Evolutionary conservation across 2,888 invertebrate genomes (phyloP), one percentile per base, ranked within the genome.

Genomic region (Epistrophella euchroma): DNA sequence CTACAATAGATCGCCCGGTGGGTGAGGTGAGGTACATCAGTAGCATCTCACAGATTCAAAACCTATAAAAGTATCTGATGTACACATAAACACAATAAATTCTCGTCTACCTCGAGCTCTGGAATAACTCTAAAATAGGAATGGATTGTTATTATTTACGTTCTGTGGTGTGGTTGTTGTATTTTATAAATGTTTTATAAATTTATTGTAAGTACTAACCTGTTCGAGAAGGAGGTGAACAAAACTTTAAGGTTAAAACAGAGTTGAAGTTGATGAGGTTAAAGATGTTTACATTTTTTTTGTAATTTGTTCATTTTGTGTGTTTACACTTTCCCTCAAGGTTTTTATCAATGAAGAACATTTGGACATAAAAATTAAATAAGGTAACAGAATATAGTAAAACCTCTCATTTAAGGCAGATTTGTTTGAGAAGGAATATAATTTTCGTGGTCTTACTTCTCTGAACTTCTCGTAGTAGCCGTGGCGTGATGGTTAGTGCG

Each of bases 61-160:
- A 52, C 19, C 45, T 55, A 32, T 50, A 35, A 11, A 45, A 58
- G 81, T 75, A 81, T 81, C 71, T 25, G 52, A 52, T 25, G 7
- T 25, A 10, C 19, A 45, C 2, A 19, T 1, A 19, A 56, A 81
- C 75, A 76, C 75, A 76, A 80, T 73, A 64, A 58, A 74, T 45
- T 55, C 75, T 43, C 50, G 58, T 43, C 60, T 43, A 74, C 68
- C 80, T 73, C 68, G 60, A 35, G n/a, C 28, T 28, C 50, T 45
- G 35, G 60, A 25, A 62, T 60, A 70, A 62, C 70, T 55, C 68
- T 43, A 52, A 70, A 56, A 79, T 28, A 47, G 50, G 50, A 28
- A 43, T 68, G 15, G 43, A 62, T 70, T 68, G 40, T 79, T 74
- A 50, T 79, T 73, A 40, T 66, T 73, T 74, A 55, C 37, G 25